Base-by-base conservation (phyloP, 2,888 invertebrate species). In the Pammene aurita region DNA sequence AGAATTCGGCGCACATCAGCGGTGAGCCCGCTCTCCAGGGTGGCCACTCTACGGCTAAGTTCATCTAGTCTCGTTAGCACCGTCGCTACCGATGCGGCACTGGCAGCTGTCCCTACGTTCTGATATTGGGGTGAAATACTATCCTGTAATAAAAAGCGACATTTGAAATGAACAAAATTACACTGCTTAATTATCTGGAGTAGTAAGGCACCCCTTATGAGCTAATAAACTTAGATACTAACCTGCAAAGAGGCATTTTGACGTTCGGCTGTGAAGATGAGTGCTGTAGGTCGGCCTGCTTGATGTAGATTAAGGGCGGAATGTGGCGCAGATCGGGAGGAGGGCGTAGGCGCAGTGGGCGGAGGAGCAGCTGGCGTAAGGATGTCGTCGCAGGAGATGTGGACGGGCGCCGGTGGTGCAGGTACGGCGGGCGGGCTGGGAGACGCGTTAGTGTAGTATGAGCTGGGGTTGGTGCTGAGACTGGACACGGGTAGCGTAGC, bases 1-100 rank as follows among this genome's bases (percentile, higher is more conserved):
- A 97, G 89, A 72, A 97, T 96, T 73, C 95, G 93, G 74, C 95
- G 94, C 75, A 97, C 95, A 82, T 97, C 96, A 9, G 94, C 90
- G 26, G 95, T 95, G 78, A 97, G 94, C 44, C 95, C 95, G 72
- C 94, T 94, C 84, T 97, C 96, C 78, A 97, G 88, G 61, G 94
- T 93, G 57, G 95, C 94, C 74, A 97, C 94, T 75, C 94, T 94
- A 80, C 94, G 93, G 78, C 94, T 93, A 72, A 96, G 88, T 78
- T 95, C 94, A 77, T 96, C 96, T 81, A 96, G 93, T 78, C 95
- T 93, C 71, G 93, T 90, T 79, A 95, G 93, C 75, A 96, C 94
- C 75, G 93, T 83, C 78, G 93, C 84, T 80, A 94, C 87, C 73
- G 90, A 88, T 4, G 89, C 89, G 41, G 88, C 86, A 1, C 84